phyloP scores from a whole-genome alignment of 2,113 vertebrate species.

The Morone chrysops region DNA sequence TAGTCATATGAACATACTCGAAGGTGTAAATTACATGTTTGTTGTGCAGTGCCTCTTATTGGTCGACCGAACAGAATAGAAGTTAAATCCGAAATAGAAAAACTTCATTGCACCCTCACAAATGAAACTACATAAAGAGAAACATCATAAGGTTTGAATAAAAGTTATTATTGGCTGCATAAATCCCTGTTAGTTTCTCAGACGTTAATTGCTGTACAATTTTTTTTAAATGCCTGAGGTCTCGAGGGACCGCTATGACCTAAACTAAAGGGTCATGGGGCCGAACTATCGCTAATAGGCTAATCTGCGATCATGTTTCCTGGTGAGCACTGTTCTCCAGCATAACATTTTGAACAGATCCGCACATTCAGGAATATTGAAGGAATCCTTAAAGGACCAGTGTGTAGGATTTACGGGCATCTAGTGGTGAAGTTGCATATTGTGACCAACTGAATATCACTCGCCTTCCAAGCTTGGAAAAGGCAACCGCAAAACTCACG shows the following conservation, averaged over 20 bases:
- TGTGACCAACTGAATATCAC: too few relatives aligned
- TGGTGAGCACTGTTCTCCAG: too few relatives aligned
- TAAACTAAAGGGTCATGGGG: background rate
- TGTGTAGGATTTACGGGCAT: too few relatives aligned
- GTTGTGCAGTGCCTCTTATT: background rate
- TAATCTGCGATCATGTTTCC: too few relatives aligned
- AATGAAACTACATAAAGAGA: background rate
- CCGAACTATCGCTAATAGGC: too few relatives aligned
- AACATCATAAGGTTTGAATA: background rate
- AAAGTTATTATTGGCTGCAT: background rate
- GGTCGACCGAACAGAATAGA: background rate
- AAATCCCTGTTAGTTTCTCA: background rate
- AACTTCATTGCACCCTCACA: slow-evolving; percentile 8
- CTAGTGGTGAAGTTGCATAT: too few relatives aligned
- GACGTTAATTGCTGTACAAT: background rate
- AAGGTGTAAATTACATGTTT: slow-evolving; percentile 51
- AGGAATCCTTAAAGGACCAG: too few relatives aligned
- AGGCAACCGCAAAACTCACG: too few relatives aligned
- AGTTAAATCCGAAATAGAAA: slow-evolving; percentile 4
- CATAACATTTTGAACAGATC: too few relatives aligned
- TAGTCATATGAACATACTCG: background rate
- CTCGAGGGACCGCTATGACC: too few relatives aligned
- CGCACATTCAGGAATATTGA: too few relatives aligned
- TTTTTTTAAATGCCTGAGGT: background rate
- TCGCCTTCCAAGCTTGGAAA: too few relatives aligned